Evolutionary conservation across 2,113 vertebrate species (phyloP), one percentile per base, ranked within the genome.

Genomic region (Pomatorhinus ruficollis): DNA sequence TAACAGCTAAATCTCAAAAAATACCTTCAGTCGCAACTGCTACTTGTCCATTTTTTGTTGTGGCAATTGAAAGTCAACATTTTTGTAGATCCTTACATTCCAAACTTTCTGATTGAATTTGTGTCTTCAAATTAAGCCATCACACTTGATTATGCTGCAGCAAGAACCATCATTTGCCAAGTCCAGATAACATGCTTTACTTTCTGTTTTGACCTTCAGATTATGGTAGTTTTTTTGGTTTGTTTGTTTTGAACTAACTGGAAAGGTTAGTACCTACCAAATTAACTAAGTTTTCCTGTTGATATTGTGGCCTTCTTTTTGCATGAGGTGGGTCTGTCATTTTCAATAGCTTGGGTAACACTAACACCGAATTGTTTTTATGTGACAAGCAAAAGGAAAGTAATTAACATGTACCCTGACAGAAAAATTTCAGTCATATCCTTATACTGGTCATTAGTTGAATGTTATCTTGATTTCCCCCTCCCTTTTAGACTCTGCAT

Each of bases 401-500:
- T 60, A 30, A 45, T 60, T 89, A 74, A 64, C 7, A 8, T 37
- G 25, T 39, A 13, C 37, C 64, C 25, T 94, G 66, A 56, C 24
- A 22, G 82, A 7, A 69, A 66, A 19, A 50, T 15, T 9, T 45
- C 42, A 82, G 60, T n/a, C 10, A 3, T 70, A 53, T 66, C 89
- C 59, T 89, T 85, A 30, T 10, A 11, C 65, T 94, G 92, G 79
- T 93, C 71, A 52, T 96, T 69, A 95, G 97, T 81, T 97, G 96
- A 97, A 90, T 13, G 87, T 97, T 97, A 89, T 97, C 96, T 97
- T 91, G 87, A 94, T 98, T 97, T 94, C 95, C 97, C 93, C 96
- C 95, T 97, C 95, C 97, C 92, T 97, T 98, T 86, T 92, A 98
- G 98, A 97, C 85, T 97, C 96, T 94, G 23, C 98, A 97, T 98